Conservation (phyloP, 2,797 vertebrate species). For the Bradypodion pumilum region DNA sequence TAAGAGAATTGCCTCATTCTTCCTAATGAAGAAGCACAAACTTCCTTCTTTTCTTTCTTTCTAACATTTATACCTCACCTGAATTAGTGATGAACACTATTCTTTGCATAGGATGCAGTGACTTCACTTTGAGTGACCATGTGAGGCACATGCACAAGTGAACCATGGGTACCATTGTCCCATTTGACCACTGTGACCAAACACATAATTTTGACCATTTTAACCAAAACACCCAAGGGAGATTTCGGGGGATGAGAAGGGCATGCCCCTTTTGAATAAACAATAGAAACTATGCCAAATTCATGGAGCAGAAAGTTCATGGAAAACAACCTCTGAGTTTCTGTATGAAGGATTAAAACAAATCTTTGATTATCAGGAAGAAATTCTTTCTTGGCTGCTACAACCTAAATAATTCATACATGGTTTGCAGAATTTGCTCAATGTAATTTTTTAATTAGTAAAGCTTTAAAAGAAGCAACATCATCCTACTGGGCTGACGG, state of each 20-base stretch:
- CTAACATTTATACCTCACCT: no score
- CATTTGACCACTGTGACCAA: no score
- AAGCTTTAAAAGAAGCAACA: slow-evolving; percentile 49
- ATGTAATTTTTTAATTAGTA: slow-evolving; percentile 47
- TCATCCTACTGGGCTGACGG: slow-evolving; percentile 32
- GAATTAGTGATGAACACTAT: no score
- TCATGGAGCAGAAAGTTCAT: background rate
- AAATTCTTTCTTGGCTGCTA: slow-evolving; percentile 21
- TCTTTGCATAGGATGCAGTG: no score
- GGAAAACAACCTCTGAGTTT: slow-evolving; percentile 17
- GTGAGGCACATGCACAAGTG: no score
- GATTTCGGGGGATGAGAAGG: background rate
- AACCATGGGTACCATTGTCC: no score
- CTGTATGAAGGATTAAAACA: background rate
- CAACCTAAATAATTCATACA: slow-evolving; percentile 49
- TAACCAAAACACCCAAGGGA: background rate
- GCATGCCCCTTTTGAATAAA: background rate
- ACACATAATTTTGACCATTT: no score
- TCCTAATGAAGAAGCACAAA: no score
- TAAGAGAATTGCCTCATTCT: no score
- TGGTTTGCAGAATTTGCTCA: slow-evolving; percentile 39
- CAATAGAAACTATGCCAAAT: background rate
- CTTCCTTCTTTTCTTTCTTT: no score
- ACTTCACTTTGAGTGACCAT: no score
- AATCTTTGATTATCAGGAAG: background rate